Conservation (phyloP, 1,140 invertebrate species). For the Drosophila orosa region DNA sequence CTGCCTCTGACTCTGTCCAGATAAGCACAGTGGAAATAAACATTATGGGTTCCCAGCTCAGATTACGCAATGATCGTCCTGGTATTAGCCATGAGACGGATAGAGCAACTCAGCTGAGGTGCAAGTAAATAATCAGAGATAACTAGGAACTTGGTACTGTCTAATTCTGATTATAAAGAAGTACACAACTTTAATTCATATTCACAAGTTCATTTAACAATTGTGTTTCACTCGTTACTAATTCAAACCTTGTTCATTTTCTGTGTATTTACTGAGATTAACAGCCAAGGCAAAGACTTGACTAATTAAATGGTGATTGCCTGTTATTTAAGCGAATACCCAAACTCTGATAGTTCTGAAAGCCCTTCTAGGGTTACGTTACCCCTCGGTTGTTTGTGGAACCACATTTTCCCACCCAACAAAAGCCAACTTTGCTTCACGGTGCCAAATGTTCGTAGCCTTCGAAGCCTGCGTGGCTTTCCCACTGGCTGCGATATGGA, state of each 20-base stretch:
- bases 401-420: conserved; percentile 16
- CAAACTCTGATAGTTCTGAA: conserved; percentile 25
- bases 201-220: too few relatives aligned
- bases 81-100: conserved; percentile 35
- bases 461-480: conserved; percentile 26
- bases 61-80: conserved; percentile 58
- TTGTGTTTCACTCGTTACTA: background rate
- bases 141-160: background rate
- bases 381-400: conserved; percentile 5
- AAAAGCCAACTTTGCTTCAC: conserved; percentile 48
- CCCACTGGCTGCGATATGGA: conserved; percentile 70
- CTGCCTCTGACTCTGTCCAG: conserved; percentile 46
- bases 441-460: conserved; percentile 39
- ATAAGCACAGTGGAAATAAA: conserved; percentile 81
- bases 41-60: conserved; percentile 51
- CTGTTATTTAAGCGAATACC: background rate
- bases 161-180: too few relatives aligned
- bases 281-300: background rate
- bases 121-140: background rate
- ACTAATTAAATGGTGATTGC: conserved; percentile 20
- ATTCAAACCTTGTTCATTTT: background rate
- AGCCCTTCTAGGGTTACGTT: conserved; percentile 20
- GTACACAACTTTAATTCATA: too few relatives aligned
- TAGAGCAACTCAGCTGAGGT: background rate
- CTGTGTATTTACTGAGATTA: background rate